phyloP scores from a whole-genome alignment of 2,797 vertebrate species.

The Florisuga fusca region DNA sequence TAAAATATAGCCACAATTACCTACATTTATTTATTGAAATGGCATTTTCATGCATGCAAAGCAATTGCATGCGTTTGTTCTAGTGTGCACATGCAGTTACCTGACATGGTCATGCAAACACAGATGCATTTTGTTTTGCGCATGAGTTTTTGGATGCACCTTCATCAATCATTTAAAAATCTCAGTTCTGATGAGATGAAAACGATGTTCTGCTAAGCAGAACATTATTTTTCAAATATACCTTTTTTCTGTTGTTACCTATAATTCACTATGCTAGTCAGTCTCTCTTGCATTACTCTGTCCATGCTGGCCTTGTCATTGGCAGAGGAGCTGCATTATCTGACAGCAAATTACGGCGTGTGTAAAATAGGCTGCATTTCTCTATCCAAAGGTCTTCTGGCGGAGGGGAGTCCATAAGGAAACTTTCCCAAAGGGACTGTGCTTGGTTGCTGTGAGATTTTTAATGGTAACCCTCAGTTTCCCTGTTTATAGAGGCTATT shows the following conservation, averaged over 20 bases:
- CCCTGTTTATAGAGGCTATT: not conserved
- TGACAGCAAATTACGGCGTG: constrained; percentile 17
- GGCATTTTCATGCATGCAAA: constrained; percentile 64
- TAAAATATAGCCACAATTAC: constrained; percentile 49
- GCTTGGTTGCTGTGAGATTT: constrained; percentile 31
- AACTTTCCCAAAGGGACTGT: constrained; percentile 8
- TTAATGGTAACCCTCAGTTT: constrained; percentile 3
- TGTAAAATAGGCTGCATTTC: constrained; percentile 43
- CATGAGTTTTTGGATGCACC: constrained; percentile 65
- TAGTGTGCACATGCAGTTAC: constrained; percentile 65
- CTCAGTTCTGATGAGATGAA: constrained; percentile 21
- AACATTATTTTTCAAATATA: constrained; percentile 27
- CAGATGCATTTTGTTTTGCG: constrained; percentile 67
- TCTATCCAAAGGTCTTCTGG: constrained; percentile 63
- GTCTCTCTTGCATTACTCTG: constrained; percentile 47
- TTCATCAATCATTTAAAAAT: constrained; percentile 61
- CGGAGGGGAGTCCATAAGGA: constrained; percentile 40
- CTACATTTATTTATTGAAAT: constrained; percentile 58
- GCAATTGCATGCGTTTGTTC: constrained; percentile 67
- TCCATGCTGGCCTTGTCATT: constrained; percentile 52
- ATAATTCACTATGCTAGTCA: constrained; percentile 38
- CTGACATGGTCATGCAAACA: constrained; percentile 61
- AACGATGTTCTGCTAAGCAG: constrained; percentile 28
- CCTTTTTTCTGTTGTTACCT: constrained; percentile 13
- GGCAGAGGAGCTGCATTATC: constrained; percentile 49